Conservation (phyloP, 2,888 invertebrate species). For the Sarcophaga rosellei region DNA sequence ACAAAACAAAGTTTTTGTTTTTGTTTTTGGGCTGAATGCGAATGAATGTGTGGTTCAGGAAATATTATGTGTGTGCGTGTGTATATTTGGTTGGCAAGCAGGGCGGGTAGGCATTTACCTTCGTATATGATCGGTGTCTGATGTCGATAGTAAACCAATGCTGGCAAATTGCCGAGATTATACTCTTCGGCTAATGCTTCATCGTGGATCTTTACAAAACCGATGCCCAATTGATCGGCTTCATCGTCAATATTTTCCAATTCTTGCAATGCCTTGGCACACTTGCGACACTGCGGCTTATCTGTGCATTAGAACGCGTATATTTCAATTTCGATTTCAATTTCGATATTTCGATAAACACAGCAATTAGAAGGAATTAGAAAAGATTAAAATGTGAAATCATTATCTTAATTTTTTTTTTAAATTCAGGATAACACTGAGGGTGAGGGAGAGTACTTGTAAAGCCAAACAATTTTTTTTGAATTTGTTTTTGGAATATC, state of each 20-base stretch:
- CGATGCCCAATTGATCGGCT: slow-evolving; percentile 95
- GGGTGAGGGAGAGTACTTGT: no score
- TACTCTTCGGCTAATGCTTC: slow-evolving; percentile 95
- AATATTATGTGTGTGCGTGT: no score
- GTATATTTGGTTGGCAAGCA: no score
- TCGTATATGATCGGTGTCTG: slow-evolving; percentile 97
- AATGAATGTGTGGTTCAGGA: slow-evolving; percentile 15
- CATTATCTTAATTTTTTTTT: no score
- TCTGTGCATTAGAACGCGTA: slow-evolving; percentile 83
- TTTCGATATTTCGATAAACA: neutral
- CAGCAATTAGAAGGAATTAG: neutral
- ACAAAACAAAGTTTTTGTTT: neutral
- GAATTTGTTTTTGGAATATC: neutral
- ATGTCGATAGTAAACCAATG: slow-evolving; percentile 95
- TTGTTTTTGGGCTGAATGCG: neutral
- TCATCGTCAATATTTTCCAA: slow-evolving; percentile 97
- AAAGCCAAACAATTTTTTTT: neutral
- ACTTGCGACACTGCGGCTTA: slow-evolving; percentile 95
- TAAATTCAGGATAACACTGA: no score
- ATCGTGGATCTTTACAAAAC: slow-evolving; percentile 96
- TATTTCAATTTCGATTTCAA: neutral
- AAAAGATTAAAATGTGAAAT: neutral
- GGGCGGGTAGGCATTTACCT: slow-evolving; percentile 82
- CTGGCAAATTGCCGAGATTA: slow-evolving; percentile 93
- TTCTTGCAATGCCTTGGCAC: slow-evolving; percentile 93